Evolutionary conservation across 2,888 invertebrate genomes (phyloP).

Genomic region (Arrhopalites spinosus): DNA sequence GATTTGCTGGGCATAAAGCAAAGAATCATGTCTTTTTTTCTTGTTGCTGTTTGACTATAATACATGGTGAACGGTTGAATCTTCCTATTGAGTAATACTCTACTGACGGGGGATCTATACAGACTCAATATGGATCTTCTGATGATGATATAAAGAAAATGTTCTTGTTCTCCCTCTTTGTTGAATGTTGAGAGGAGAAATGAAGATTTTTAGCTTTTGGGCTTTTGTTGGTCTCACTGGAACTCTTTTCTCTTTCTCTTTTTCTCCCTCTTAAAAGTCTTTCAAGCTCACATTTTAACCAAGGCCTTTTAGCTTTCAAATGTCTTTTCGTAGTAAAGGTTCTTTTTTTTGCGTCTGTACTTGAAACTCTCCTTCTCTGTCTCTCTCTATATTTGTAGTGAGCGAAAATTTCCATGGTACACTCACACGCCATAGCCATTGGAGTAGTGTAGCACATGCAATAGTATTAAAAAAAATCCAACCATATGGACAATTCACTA

Average conservation of each 20-base stretch:
- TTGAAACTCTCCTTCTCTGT: background rate
- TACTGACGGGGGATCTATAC: background rate
- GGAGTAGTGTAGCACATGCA: too few relatives aligned
- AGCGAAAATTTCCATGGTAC: too few relatives aligned
- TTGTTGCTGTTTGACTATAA: background rate
- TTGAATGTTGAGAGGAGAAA: conserved; percentile 28
- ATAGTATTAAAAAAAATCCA: too few relatives aligned
- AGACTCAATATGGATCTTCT: conserved; percentile 3
- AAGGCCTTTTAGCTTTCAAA: conserved; percentile 37
- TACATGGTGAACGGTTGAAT: background rate
- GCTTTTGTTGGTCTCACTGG: conserved; percentile 46
- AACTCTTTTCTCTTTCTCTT: conserved; percentile 35
- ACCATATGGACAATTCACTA: too few relatives aligned
- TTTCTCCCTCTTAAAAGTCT: conserved; percentile 40
- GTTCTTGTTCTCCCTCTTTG: background rate
- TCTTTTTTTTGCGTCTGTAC: background rate
- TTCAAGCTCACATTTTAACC: conserved; percentile 38
- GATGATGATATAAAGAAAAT: background rate
- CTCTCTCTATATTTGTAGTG: background rate
- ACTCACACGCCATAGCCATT: too few relatives aligned
- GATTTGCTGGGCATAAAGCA: conserved; percentile 5
- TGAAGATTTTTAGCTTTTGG: conserved; percentile 44
- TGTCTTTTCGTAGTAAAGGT: conserved; percentile 1
- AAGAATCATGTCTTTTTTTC: background rate
- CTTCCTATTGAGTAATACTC: background rate